A percentile compares a stretch with the other conserved stretches of the same genome.
Evolutionary conservation across 2,113 vertebrate species (phyloP).

Genomic region (Triplophysa rosa): DNA sequence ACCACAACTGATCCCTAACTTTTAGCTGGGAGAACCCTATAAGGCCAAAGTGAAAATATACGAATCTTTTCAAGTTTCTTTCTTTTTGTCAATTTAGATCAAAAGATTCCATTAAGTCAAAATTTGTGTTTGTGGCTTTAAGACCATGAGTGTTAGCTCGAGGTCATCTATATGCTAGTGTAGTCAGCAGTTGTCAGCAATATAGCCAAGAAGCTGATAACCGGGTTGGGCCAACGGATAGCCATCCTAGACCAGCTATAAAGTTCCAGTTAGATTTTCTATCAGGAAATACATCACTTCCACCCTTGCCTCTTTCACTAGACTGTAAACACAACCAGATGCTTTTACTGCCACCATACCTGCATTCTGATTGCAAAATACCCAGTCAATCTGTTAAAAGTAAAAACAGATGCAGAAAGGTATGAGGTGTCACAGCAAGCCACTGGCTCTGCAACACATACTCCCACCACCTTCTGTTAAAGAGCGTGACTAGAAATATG

Average conservation of each 20-base stretch:
- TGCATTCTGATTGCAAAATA: conserved; percentile 53
- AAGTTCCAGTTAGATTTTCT: too few species aligned
- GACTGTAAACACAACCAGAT: conserved; percentile 70
- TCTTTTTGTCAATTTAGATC: not conserved
- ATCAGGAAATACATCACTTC: conserved; percentile 25
- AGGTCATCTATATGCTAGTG: too few species aligned
- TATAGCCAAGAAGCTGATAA: not conserved
- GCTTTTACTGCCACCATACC: conserved; percentile 62
- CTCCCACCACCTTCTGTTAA: not conserved
- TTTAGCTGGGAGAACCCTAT: too few species aligned
- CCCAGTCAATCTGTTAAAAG: conserved; percentile 67
- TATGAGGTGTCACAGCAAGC: conserved; percentile 37
- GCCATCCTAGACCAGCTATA: conserved; percentile 16
- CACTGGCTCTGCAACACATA: conserved; percentile 31
- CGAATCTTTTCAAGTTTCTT: not conserved
- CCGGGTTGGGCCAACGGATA: conserved; percentile 8
- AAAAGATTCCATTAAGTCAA: not conserved
- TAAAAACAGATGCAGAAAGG: conserved; percentile 66
- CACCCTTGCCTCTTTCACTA: conserved; percentile 54
- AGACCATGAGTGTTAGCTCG: too few species aligned
- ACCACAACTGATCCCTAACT: conserved; percentile 11
- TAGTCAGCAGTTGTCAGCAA: not conserved
- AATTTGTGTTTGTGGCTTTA: too few species aligned
- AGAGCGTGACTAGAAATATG: not conserved
- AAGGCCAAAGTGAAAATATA: conserved; percentile 26